phyloP scores from a whole-genome alignment of 2,113 vertebrate genomes.

The Nycticryphes semicollaris region DNA sequence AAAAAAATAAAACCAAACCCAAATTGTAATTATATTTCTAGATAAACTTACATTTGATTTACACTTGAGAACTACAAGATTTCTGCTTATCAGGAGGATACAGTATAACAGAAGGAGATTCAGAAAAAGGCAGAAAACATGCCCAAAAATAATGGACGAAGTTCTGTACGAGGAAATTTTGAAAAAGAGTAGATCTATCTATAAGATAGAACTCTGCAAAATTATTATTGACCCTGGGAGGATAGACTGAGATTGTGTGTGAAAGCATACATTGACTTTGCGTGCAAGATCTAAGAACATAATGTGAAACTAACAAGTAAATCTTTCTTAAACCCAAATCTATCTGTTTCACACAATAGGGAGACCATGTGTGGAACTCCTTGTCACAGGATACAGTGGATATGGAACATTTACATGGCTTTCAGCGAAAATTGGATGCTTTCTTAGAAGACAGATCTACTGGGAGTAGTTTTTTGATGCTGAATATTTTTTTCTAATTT shows the following conservation, averaged over 20 bases:
- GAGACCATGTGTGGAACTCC: fast-evolving
- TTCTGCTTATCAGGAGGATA: neutral
- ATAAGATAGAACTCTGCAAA: neutral
- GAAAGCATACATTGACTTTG: neutral
- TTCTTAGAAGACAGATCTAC: neutral
- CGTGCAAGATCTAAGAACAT: neutral
- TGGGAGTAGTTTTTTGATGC: fast-evolving
- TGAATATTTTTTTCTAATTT: neutral
- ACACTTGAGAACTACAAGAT: neutral
- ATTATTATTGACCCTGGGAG: neutral
- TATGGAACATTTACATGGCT: neutral
- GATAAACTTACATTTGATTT: neutral
- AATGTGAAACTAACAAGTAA: neutral
- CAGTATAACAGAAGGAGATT: neutral
- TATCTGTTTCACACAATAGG: neutral
- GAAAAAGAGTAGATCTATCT: too few relatives aligned
- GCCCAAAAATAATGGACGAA: neutral
- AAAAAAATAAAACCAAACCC: neutral
- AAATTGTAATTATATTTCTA: neutral
- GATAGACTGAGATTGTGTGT: neutral
- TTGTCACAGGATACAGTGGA: neutral
- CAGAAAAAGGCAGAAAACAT: neutral
- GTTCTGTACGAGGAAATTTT: neutral
- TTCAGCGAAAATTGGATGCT: neutral
- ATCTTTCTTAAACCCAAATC: neutral